These are phyloP conservation scores for Poeciliopsis turneri DNA, from an alignment of 2,797 vertebrate species.

Conservation along the genomic window DNA sequence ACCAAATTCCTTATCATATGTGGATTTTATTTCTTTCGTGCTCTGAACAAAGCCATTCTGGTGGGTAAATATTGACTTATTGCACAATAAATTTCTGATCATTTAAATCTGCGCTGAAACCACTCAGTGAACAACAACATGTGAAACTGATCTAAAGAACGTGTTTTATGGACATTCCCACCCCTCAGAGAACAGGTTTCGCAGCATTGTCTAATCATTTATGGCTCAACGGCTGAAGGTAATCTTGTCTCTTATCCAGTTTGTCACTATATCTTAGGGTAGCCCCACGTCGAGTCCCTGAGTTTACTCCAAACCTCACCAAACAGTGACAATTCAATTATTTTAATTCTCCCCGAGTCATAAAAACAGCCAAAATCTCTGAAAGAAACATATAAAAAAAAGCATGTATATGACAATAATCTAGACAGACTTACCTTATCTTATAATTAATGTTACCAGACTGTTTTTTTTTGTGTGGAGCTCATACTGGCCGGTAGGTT, in stretches of 20 bases:
- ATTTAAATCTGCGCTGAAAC: neutral
- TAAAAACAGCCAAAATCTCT: neutral
- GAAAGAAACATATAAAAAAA: neutral
- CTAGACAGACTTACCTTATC: neutral
- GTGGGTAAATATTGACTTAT: neutral
- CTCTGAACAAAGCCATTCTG: constrained; percentile 2
- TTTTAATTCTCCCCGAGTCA: neutral
- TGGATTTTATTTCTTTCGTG: neutral
- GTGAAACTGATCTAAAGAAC: neutral
- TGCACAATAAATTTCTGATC: neutral
- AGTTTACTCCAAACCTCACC: neutral
- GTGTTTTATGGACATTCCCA: neutral
- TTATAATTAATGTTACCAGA: neutral
- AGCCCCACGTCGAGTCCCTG: neutral
- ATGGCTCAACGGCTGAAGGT: neutral
- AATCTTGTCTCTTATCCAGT: neutral
- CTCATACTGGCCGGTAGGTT: neutral
- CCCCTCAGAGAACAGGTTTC: neutral
- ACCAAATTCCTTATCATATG: neutral
- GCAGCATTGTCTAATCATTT: neutral
- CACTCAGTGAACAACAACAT: neutral
- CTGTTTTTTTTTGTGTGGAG: neutral
- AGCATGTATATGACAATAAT: neutral
- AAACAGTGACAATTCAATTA: neutral
- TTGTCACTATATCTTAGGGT: neutral